Evolutionary conservation across 2,113 vertebrate species (phyloP), one percentile per base, ranked within the genome.

Genomic region (Hyperopisus bebe): DNA sequence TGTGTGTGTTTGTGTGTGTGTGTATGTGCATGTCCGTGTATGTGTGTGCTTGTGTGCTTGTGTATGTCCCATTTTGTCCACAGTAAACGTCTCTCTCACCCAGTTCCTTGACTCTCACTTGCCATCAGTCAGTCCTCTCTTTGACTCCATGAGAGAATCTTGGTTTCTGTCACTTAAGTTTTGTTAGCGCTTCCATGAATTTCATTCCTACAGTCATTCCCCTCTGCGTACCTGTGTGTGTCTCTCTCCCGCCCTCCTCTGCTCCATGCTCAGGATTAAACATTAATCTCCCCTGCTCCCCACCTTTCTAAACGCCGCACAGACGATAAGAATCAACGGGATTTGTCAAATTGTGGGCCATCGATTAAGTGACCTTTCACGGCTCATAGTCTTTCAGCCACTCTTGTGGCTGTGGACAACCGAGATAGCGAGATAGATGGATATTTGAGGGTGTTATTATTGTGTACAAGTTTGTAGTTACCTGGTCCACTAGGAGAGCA

Each of bases 361-460:
- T 96, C 95, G 96, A 96, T 96, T 95, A 96, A 95, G 93, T 96
- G 95, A 96, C 95, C 96, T 96, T 96, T 96, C 92, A 94, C 95
- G 93, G 93, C 94, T 94, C 91, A 92, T 88, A 94, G 94, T 94
- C 95, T 95, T 93, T 94, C 93, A 94, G 95, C 93, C 96, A 95
- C 94, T 95, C 93, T 93, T 92, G 95, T 95, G 94, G 95, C 92
- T 90, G 94, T 92, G 91, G 92, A 96, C 95, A 95, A 94, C 94
- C 92, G 89, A 94, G 95, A 96, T 95, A 90, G 94, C 94, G 95
- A 96, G 96, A 95, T 96, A 95, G 94, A 95, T 95, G 92, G 94
- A 93, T 93, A 94, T 91, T 94, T 94, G 92, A 92, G 91, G 91
- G 92, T 94, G 92, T 95, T 95, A 94, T 95, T 95, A 94, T 95